Evolutionary conservation across 2,888 invertebrate species (phyloP).

Genomic region (Cerceris rybyensis): DNA sequence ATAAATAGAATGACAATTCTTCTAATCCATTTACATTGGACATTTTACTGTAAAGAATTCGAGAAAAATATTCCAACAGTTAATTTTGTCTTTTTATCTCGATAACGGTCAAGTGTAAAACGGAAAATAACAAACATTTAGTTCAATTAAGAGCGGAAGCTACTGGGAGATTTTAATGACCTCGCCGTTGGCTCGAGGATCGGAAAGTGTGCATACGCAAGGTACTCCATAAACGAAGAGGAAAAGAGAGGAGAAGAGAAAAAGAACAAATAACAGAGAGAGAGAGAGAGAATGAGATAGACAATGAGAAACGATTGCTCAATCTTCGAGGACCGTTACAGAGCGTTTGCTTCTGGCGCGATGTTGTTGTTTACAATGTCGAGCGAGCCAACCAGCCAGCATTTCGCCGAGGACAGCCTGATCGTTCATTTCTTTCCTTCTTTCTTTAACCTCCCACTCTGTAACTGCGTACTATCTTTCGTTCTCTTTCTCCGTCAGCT

Average conservation of each 20-base stretch:
- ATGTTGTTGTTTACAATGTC: conserved; percentile 60
- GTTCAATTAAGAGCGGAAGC: neutral
- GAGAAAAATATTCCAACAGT: neutral
- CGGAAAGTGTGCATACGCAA: conserved; percentile 15
- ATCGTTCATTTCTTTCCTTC: conserved; percentile 21
- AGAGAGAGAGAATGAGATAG: neutral
- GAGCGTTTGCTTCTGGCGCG: conserved; percentile 52
- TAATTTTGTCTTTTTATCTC: neutral
- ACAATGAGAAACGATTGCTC: conserved; percentile 63
- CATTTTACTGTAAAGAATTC: neutral
- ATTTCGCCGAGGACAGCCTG: conserved; percentile 41
- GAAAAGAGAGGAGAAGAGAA: too few relatives aligned
- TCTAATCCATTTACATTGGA: too few relatives aligned
- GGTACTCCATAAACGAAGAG: conserved; percentile 29
- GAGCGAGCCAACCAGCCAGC: conserved; percentile 31
- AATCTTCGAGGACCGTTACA: conserved; percentile 63
- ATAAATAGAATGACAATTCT: too few relatives aligned
- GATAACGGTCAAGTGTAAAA: neutral
- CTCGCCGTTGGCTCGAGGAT: neutral
- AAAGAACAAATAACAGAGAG: too few relatives aligned
- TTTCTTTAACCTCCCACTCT: neutral
- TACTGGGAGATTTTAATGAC: conserved; percentile 7
- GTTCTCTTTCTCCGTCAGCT: neutral
- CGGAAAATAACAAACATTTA: neutral
- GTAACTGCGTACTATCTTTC: neutral